phyloP scores from a whole-genome alignment of 1,140 invertebrate species.

The Orchesella cincta region DNA sequence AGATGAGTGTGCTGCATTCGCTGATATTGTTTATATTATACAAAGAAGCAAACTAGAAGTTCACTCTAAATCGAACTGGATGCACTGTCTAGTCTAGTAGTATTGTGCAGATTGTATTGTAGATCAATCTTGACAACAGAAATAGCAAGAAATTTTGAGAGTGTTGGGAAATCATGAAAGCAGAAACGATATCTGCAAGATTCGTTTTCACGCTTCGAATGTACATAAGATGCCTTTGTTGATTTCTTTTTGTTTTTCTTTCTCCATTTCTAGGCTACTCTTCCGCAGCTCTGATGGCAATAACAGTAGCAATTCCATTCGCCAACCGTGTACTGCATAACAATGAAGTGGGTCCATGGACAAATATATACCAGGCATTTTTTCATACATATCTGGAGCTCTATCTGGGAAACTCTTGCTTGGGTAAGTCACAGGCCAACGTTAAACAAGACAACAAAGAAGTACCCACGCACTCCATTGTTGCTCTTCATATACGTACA shows the following conservation, averaged over 20 bases:
- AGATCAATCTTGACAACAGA: not conserved
- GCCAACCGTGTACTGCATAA: slow-evolving; percentile 68
- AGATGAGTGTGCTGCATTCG: no score
- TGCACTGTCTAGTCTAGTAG: not conserved
- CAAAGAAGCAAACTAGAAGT: not conserved
- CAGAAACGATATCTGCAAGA: not conserved
- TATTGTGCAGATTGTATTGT: not conserved
- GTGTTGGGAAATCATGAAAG: not conserved
- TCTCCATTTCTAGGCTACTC: slow-evolving; percentile 65
- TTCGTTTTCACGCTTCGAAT: not conserved
- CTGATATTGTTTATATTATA: no score
- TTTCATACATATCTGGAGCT: slow-evolving; percentile 74
- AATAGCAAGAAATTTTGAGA: not conserved
- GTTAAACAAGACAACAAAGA: no score
- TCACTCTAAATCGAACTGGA: not conserved
- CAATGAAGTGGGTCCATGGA: slow-evolving; percentile 66
- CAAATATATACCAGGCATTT: slow-evolving; percentile 66
- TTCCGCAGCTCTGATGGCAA: slow-evolving; percentile 69
- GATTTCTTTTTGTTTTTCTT: slow-evolving; percentile 20
- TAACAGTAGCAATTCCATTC: slow-evolving; percentile 71
- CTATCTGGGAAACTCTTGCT: slow-evolving; percentile 72
- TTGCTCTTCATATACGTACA: no score
- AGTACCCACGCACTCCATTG: not conserved
- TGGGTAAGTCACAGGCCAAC: slow-evolving; percentile 63
- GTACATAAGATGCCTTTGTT: not conserved